Evolutionary conservation across 92 coral and sea anemone species (phyloP), one percentile per base, ranked within the genome.

Genomic region (Paramuricea clavata): DNA sequence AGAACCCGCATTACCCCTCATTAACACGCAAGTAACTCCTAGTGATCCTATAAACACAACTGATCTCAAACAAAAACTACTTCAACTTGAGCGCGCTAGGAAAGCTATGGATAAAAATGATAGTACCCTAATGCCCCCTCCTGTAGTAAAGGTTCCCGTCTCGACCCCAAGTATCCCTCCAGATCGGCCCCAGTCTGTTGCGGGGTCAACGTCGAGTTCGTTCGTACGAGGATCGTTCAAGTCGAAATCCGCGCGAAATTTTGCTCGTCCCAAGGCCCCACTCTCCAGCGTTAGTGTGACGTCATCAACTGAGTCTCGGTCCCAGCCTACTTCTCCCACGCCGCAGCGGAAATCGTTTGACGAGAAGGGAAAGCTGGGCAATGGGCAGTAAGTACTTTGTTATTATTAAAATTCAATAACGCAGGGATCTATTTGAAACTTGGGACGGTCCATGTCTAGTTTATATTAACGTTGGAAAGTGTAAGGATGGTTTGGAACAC

Each of bases 311-410:
- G 86, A 79, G 57, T 89, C 98, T 42, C 81, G 98, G 56, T 96
- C 99, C 43, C 99, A 96, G 81, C 99, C 99, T 22, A 64, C 98
- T 68, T 94, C 98, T 25, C 99, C 99, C 49, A 91, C 95, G 30
- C 84, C 87, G 74, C 91, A 90, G 71, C 86, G 99, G 47, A 96
- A 90, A 75, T 72, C 87, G 49, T 72, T 36, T 70, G 81, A 82
- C n/a, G 98, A 93, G 28, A 95, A 87, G 52, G 91, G 47, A 50
- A 85, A 79, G 81, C 42, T 21, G 34, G 67, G 59, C 49, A 88
- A 26, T 56, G 64, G 30, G 0, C 88, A 81, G 88, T 88, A 62
- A 88, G 92, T 76, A 25, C 10, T 65, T 28, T 4, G 44, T 39
- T n/a, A n/a, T n/a, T n/a, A n/a, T n/a, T n/a, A n/a, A n/a, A n/a